These are phyloP conservation scores for Eufriesea mexicana DNA, from an alignment of 1,140 invertebrate genomes.

Conservation along the genomic window DNA sequence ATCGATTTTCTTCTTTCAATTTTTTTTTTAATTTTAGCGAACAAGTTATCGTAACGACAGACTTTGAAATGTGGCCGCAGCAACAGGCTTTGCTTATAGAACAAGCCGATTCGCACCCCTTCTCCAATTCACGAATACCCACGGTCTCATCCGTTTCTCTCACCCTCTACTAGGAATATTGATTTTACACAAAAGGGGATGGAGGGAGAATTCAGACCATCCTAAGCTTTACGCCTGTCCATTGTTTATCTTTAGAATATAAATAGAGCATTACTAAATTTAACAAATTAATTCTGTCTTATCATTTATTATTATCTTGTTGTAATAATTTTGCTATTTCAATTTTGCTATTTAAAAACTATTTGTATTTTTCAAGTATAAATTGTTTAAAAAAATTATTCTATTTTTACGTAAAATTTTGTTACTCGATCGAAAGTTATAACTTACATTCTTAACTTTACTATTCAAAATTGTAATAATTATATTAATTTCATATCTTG, in stretches of 20 bases:
- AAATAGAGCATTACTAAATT: slow-evolving; percentile 69
- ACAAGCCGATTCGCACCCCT: slow-evolving; percentile 73
- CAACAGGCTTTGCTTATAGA: slow-evolving; percentile 81
- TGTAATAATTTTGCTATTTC: slow-evolving; percentile 25
- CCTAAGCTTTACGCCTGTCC: slow-evolving; percentile 59
- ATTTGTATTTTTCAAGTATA: slow-evolving; percentile 33
- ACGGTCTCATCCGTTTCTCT: slow-evolving; percentile 50
- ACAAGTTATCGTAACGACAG: slow-evolving; percentile 30
- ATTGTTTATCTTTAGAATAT: slow-evolving; percentile 76
- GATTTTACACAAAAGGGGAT: slow-evolving; percentile 73
- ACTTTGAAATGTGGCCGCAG: slow-evolving; percentile 68
- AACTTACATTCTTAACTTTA: background rate
- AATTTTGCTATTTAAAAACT: slow-evolving; percentile 36
- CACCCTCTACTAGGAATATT: slow-evolving; percentile 79
- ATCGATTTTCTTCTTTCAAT: slow-evolving; percentile 22
- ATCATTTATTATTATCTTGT: slow-evolving; percentile 37
- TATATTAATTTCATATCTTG: background rate
- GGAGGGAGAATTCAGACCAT: slow-evolving; percentile 69
- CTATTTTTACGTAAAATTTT: background rate
- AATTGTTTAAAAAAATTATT: background rate
- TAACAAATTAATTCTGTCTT: slow-evolving; percentile 49
- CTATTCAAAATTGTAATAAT: background rate
- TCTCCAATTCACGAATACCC: slow-evolving; percentile 52
- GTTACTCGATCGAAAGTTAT: background rate
- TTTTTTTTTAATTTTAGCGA: slow-evolving; percentile 48